Evolutionary conservation across 2,113 vertebrate genomes (phyloP).

Genomic region (Heliornis fulica): DNA sequence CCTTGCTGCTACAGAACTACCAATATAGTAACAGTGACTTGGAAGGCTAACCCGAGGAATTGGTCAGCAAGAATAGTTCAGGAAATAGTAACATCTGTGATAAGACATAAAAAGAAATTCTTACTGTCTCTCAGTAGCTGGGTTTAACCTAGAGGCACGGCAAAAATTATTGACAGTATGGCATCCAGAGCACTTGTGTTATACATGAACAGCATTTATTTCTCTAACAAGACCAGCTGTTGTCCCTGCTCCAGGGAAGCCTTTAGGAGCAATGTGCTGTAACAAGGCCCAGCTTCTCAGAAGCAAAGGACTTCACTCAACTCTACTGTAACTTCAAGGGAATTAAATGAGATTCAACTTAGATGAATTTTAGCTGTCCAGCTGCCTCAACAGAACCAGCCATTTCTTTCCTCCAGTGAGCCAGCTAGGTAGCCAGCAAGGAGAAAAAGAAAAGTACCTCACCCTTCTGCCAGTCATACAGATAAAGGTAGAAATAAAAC

Average conservation of each 20-base stretch:
- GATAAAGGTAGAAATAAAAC: neutral
- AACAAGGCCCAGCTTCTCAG: neutral
- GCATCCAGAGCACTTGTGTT: neutral
- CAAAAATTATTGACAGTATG: neutral
- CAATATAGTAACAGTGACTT: neutral
- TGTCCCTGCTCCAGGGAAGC: neutral
- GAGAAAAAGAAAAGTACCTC: neutral
- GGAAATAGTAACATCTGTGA: slow-evolving; percentile 10
- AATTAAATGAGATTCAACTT: neutral
- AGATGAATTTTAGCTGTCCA: neutral
- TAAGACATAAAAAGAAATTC: neutral
- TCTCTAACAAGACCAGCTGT: neutral
- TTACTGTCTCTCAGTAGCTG: neutral
- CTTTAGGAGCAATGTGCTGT: neutral
- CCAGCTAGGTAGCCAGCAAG: neutral
- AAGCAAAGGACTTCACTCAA: neutral
- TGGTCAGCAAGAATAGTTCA: neutral
- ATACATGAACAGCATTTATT: neutral
- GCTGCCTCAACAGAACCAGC: neutral
- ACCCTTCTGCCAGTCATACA: neutral
- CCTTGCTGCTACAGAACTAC: neutral
- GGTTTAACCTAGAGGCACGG: neutral
- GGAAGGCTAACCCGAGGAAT: neutral
- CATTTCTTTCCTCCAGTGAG: neutral
- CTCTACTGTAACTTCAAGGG: neutral